Conservation (phyloP, 2,113 vertebrate genomes). For the Sceloporus undulatus region DNA sequence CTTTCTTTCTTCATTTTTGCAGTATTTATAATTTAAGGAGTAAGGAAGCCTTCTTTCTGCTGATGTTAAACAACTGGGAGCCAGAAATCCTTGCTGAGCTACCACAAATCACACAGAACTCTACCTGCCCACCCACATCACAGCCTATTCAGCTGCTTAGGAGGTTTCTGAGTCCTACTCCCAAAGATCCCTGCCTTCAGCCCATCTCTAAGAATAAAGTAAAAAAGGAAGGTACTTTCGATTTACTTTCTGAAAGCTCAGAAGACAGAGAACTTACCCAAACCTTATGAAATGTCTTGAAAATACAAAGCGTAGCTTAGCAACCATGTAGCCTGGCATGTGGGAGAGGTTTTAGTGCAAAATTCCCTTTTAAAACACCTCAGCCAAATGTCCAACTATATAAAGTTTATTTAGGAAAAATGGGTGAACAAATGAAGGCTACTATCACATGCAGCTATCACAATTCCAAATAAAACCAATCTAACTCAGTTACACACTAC, state of each 20-base stretch:
- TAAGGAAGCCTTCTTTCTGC: neutral
- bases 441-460: neutral
- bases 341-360: neutral
- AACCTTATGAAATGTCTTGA: neutral
- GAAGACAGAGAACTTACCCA: neutral
- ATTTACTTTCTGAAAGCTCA: neutral
- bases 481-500: neutral
- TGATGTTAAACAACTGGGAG: neutral
- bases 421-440: neutral
- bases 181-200: neutral
- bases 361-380: neutral
- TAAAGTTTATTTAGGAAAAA: neutral
- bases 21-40: neutral
- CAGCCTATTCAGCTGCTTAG: neutral
- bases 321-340: neutral
- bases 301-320: neutral
- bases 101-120: neutral
- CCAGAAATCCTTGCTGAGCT: neutral
- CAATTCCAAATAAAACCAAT: neutral
- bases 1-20: neutral
- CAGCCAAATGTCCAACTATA: neutral
- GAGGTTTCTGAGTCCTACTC: neutral
- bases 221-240: neutral
- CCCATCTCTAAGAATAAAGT: neutral
- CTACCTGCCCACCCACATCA: neutral